These are phyloP conservation scores for Matsumyia berberina DNA, from an alignment of 2,888 invertebrate genomes.

Conservation along the genomic window DNA sequence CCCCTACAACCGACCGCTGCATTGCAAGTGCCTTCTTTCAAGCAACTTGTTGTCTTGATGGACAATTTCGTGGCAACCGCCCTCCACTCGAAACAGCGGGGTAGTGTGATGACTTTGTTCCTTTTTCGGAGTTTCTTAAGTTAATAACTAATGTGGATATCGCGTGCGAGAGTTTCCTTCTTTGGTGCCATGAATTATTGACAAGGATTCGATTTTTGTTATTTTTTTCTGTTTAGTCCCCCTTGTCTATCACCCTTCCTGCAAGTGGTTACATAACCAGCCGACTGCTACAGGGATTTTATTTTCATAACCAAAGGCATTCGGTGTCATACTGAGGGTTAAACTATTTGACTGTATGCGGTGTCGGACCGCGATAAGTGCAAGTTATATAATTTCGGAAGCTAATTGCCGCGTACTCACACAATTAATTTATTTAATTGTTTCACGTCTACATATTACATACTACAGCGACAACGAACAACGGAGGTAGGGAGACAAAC, in stretches of 20 bases:
- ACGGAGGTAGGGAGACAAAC: too few species aligned
- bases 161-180: constrained; percentile 70
- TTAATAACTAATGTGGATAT: constrained; percentile 77
- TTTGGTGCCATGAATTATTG: constrained; percentile 61
- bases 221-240: constrained; percentile 11
- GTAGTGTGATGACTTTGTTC: constrained; percentile 20
- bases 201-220: constrained; percentile 69
- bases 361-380: constrained; percentile 44
- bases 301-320: constrained; percentile 22
- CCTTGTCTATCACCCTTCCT: background rate
- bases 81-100: constrained; percentile 3
- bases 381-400: constrained; percentile 54
- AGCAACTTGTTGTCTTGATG: constrained; percentile 47
- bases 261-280: constrained; percentile 30
- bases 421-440: constrained; percentile 38
- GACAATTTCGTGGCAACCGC: constrained; percentile 59
- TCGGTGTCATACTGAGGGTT: constrained; percentile 23
- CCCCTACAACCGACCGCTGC: background rate
- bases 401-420: constrained; percentile 53
- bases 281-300: constrained; percentile 46
- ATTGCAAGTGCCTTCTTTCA: constrained; percentile 33
- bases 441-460: constrained; percentile 10
- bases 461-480: background rate
- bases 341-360: constrained; percentile 21
- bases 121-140: constrained; percentile 51